Base-by-base conservation (phyloP, 1,140 invertebrate species). In the Drosophila pruinosa region DNA sequence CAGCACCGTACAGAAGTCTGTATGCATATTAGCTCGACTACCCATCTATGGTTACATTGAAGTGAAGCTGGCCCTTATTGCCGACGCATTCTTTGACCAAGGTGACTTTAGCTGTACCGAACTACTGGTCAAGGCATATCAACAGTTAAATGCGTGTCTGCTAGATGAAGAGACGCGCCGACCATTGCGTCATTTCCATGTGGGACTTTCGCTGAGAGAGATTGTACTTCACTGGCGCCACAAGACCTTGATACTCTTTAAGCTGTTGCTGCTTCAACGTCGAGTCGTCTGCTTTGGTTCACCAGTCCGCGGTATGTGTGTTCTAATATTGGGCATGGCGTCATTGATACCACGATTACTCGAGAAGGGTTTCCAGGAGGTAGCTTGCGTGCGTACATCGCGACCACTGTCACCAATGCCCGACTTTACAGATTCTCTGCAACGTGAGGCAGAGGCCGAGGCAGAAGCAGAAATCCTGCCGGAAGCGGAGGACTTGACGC, bases 11-110 rank as follows among this genome's bases (percentile, higher is more conserved):
- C 97, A 98, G 92, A 99, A 99, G 91, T 96, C 96, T 1, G 89
- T 91, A 4, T 98, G 97, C 92, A 96, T 98, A 10, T 91, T 99
- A 45, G 98, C 97, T 80, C 95, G 94, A 64, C 93, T 97, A 72
- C 97, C 98, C 15, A 92, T 99, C 4, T 99, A 96, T 93, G 97
- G 97, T 7, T 95, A 98, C 50, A 96, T 99, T 75, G 97, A 98
- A 92, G 96, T 98, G 0, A 99, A 99, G 93, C 95, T 99, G 93
- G 95, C 97, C 57, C 92, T 99, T 2, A 99, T 99, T 65, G 99
- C 98, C 0, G 95, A 98, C 91, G 98, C 97, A 0, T 99, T 99
- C 92, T 99, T 99, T 92, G 95, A 98, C 69, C 97, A 99, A 92
- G 96, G 96, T 26, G 97, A 98, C 92, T 98, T 98, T 85, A 96